Conservation (phyloP, 1,140 invertebrate genomes). For the Lepidurus packardi region DNA sequence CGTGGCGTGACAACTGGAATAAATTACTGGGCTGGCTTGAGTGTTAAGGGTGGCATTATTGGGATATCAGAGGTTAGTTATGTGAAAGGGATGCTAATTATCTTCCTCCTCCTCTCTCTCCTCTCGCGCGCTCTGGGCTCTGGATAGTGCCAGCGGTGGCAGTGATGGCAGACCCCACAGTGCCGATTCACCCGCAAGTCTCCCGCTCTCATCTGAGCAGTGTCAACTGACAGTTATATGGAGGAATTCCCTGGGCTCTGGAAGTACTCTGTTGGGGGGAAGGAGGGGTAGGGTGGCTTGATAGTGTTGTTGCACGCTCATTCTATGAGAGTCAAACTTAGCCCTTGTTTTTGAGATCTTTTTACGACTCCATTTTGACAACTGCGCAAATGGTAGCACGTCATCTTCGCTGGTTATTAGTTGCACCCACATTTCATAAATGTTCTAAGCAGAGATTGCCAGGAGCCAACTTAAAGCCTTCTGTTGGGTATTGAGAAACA, state of each 20-base stretch:
- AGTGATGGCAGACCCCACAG: conserved; percentile 3
- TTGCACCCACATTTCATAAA: too few species aligned
- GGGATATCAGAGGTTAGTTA: conserved; percentile 19
- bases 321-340: not conserved
- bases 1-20: conserved; percentile 12
- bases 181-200: not conserved
- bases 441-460: too few species aligned
- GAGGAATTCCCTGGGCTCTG: not conserved
- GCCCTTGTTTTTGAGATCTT: not conserved
- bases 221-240: conserved; percentile 22
- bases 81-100: conserved; percentile 22
- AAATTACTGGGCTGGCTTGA: conserved; percentile 1
- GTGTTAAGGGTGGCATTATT: conserved; percentile 19
- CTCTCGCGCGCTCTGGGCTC: not conserved
- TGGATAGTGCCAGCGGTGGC: conserved; percentile 1
- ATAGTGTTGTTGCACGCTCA: not conserved
- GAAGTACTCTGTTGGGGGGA: not conserved
- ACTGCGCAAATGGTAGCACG: too few species aligned
- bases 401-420: too few species aligned
- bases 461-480: too few species aligned
- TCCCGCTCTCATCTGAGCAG: conserved; percentile 15
- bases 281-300: not conserved
- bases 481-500: too few species aligned
- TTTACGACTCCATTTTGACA: not conserved
- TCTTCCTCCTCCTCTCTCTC: not conserved